phyloP scores from a whole-genome alignment of 1,140 invertebrate genomes.

The Carposina sasakii region DNA sequence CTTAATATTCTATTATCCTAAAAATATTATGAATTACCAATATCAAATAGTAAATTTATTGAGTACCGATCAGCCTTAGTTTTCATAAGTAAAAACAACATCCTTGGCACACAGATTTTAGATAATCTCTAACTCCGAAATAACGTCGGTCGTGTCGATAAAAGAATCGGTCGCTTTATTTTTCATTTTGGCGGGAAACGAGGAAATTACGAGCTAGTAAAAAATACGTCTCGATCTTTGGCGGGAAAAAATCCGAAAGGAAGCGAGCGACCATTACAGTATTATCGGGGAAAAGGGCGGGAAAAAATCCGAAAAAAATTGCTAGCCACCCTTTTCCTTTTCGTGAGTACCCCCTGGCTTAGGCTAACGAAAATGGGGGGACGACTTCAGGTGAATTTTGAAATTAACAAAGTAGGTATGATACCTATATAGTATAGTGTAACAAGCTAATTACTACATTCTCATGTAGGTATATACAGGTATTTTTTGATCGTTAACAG shows the following conservation, averaged over 20 bases:
- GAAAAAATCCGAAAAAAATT: constrained; percentile 69
- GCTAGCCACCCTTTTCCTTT: constrained; percentile 67
- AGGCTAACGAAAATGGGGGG: constrained; percentile 61
- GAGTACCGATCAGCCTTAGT: no score
- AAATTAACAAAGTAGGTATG: constrained; percentile 65
- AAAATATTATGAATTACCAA: no score
- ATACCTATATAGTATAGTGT: no score
- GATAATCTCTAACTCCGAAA: no score
- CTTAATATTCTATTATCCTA: no score
- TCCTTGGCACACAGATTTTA: no score
- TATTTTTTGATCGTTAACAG: no score
- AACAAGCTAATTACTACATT: no score
- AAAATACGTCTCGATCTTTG: constrained; percentile 69
- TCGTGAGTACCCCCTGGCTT: constrained; percentile 55
- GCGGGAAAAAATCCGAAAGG: constrained; percentile 64
- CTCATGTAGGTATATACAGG: no score
- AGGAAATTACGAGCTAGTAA: constrained; percentile 64
- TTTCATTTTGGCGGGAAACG: constrained; percentile 60
- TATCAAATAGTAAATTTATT: no score
- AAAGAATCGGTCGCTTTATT: constrained; percentile 50
- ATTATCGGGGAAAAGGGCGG: constrained; percentile 67
- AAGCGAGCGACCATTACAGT: constrained; percentile 70
- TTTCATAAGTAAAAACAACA: no score
- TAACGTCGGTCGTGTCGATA: constrained; percentile 54
- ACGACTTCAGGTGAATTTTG: constrained; percentile 70